Evolutionary conservation across 2,797 vertebrate species (phyloP), one percentile per base, ranked within the genome.

Genomic region (Oryzias dopingdopingensis): DNA sequence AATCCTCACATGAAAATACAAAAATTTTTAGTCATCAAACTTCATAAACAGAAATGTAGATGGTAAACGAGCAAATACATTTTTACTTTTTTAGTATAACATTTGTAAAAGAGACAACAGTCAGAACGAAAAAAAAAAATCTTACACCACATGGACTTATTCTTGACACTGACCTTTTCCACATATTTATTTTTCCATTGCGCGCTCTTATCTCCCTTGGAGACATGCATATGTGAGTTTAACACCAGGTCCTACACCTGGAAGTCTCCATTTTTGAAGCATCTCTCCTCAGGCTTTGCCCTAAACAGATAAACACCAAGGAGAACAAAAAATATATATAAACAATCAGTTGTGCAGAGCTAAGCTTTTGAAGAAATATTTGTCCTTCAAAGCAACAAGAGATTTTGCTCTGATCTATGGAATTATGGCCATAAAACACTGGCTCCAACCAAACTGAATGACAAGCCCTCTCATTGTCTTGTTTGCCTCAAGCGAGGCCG

Each of bases 381-480:
- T 76, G 62, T 61, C 72, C 78, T 84, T 80, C 70, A 61, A 54
- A 67, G 65, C 52, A 54, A 50, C 4, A 17, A 62, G 66, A 29
- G 71, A 45, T 47, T 71, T 53, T 65, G 65, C 63, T 59, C 42
- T 64, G 62, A 77, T 76, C 56, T 76, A 60, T 77, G 65, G 81
- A 62, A 89, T 87, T 84, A 86, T 74, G 70, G 72, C 69, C 64
- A 70, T 40, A 75, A 79, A 84, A 73, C 76, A 74, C 75, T 12
- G 60, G 49, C 74, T 83, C 57, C 43, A 65, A 68, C 66, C 80
- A 79, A 81, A 80, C 78, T 84, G 77, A 75, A 74, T 56, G 68
- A 67, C 61, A 69, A 71, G 61, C 54, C 47, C 63, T 59, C 53
- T 6, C 6, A 45, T 65, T 12, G 15, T 71, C 53, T 63, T 18